phyloP scores from a whole-genome alignment of 2,113 vertebrate genomes.

The Chionis minor region DNA sequence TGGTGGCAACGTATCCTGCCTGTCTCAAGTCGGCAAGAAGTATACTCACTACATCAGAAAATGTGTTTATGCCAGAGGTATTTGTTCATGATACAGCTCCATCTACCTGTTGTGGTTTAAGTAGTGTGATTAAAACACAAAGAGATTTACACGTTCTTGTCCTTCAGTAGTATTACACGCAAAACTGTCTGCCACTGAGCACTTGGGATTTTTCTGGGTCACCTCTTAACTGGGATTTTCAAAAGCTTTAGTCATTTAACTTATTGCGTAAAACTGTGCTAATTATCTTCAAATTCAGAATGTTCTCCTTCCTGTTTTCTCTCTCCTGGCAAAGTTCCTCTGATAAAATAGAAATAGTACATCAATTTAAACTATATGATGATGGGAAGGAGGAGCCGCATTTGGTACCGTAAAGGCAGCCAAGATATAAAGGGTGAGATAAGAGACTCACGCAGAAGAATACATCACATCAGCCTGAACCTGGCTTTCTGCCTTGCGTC shows the following conservation, averaged over 20 bases:
- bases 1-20: not conserved
- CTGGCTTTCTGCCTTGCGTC: not conserved
- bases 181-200: not conserved
- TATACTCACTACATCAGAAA: not conserved
- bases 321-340: not conserved
- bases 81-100: not conserved
- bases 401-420: not conserved
- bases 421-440: not conserved
- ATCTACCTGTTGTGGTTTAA: not conserved
- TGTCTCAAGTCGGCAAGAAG: not conserved
- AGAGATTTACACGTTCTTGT: not conserved
- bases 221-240: not conserved
- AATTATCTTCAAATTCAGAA: not conserved
- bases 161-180: not conserved
- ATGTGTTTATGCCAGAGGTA: not conserved
- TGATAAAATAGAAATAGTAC: not conserved
- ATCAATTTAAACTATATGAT: not conserved
- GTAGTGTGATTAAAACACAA: not conserved
- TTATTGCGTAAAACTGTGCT: not conserved
- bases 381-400: not conserved
- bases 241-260: not conserved
- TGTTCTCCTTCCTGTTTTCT: not conserved
- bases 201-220: not conserved
- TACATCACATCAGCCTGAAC: not conserved
- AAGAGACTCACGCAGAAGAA: not conserved